A percentile compares a stretch with the other conserved stretches of the same genome.
Conservation (phyloP, 2,113 vertebrate species). For the Eulemur macaco region DNA sequence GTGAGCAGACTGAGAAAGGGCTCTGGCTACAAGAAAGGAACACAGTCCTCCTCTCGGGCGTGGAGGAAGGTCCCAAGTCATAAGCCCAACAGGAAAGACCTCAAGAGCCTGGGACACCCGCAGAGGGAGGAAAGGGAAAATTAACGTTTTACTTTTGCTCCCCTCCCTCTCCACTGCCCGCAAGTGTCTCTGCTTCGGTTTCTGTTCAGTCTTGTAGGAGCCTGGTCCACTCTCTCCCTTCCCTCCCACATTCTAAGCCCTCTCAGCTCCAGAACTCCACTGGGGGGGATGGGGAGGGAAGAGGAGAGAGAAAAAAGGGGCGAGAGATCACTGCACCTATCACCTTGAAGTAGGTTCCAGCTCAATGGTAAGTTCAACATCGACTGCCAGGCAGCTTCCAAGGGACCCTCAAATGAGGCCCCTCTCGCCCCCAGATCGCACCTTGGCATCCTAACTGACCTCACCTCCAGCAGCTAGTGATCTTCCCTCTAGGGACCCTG, state of each 20-base stretch:
- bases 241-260: neutral
- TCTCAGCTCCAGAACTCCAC: neutral
- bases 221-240: neutral
- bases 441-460: neutral
- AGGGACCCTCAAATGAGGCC: neutral
- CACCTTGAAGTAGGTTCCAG: neutral
- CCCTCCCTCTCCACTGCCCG: neutral
- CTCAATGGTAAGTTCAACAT: neutral
- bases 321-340: neutral
- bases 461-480: neutral
- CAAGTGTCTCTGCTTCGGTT: neutral
- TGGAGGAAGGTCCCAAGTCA: neutral
- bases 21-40: neutral
- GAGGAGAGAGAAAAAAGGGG: neutral
- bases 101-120: fast-evolving
- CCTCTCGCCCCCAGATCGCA: fast-evolving
- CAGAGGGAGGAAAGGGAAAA: neutral
- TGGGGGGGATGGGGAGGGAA: neutral
- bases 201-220: neutral
- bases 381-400: neutral
- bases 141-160: neutral
- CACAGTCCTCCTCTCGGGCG: neutral
- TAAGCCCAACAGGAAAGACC: neutral
- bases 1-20: neutral
- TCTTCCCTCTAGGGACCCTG: neutral